These are phyloP conservation scores for Dysmachus trigonus DNA, from an alignment of 2,888 invertebrate species.

Conservation along the genomic window DNA sequence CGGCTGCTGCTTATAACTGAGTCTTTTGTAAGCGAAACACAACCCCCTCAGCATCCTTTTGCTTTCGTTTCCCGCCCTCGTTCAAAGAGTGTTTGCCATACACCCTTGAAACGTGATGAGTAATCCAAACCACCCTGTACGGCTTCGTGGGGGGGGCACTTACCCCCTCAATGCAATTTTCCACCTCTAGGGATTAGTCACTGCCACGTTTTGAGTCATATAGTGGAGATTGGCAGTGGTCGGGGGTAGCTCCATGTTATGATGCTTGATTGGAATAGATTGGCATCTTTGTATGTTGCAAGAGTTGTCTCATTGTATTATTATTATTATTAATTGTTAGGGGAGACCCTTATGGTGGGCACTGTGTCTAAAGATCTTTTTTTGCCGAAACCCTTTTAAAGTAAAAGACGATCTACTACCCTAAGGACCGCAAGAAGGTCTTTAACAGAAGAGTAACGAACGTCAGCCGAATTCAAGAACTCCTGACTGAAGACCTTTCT, in stretches of 20 bases:
- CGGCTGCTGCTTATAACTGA: not conserved
- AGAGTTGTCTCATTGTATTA: not conserved
- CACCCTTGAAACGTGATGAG: not conserved
- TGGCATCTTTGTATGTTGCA: not conserved
- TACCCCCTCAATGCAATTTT: not conserved
- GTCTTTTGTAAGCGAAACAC: not conserved
- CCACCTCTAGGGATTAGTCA: not conserved
- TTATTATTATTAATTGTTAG: no score
- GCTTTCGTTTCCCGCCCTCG: not conserved
- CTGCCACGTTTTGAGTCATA: conserved; percentile 1
- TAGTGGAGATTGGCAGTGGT: not conserved
- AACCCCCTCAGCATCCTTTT: conserved; percentile 3
- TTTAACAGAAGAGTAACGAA: no score
- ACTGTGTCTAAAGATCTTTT: no score
- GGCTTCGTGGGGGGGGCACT: not conserved
- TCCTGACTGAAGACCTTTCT: no score
- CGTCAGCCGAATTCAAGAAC: no score
- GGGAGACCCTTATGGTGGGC: no score
- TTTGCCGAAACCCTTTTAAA: no score
- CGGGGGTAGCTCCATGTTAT: not conserved
- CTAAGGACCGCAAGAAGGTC: no score
- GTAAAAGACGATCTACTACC: no score
- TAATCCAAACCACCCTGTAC: not conserved
- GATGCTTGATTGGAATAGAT: not conserved
- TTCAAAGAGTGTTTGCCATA: not conserved